phyloP scores from a whole-genome alignment of 2,888 invertebrate genomes.

The Thecophora atra region DNA sequence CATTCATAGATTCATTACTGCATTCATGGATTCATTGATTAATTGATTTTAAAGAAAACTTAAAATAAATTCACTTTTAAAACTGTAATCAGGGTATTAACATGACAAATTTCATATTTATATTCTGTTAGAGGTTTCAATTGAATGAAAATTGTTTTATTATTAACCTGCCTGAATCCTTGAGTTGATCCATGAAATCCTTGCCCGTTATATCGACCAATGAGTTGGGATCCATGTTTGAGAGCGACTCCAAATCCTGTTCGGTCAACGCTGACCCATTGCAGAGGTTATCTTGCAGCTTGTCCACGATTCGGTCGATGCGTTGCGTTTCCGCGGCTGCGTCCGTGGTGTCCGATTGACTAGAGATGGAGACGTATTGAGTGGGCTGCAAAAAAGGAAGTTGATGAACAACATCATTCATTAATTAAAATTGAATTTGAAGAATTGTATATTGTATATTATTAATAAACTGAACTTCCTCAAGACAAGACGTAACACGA shows the following conservation, averaged over 20 bases:
- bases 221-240: conserved; percentile 91
- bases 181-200: conserved; percentile 70
- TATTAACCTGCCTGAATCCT: conserved; percentile 81
- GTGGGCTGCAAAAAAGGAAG: conserved; percentile 58
- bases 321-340: conserved; percentile 66
- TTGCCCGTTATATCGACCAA: conserved; percentile 83
- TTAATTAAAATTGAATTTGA: no score
- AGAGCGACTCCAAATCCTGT: conserved; percentile 83
- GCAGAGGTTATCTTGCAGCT: conserved; percentile 82
- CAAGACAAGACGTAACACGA: no score
- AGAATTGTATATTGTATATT: no score
- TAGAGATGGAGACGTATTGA: conserved; percentile 66
- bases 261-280: conserved; percentile 86
- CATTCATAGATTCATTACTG: no score
- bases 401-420: no score
- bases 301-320: conserved; percentile 79
- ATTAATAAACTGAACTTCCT: no score
- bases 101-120: no score
- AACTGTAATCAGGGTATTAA: no score
- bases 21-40: no score
- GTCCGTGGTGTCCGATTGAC: conserved; percentile 64
- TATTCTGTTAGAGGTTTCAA: no score
- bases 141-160: not conserved
- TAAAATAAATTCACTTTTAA: no score
- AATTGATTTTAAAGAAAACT: no score